Percentiles rank a stretch among this genome's conserved stretches.
Conservation (phyloP, 2,888 invertebrate genomes). For the Andrena praecox region DNA sequence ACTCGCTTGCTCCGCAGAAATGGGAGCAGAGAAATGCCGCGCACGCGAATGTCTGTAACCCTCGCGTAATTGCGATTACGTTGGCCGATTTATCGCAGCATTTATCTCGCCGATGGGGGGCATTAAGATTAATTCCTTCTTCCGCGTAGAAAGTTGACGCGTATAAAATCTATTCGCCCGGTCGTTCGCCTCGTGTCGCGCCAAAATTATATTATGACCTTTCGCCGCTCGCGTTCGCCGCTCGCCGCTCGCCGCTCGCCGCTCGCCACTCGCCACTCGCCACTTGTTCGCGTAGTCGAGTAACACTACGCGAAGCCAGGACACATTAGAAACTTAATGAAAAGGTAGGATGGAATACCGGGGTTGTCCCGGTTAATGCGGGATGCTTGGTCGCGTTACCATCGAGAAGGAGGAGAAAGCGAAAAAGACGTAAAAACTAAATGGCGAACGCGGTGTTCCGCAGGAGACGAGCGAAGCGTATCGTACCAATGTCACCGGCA, state of each 20-base stretch:
- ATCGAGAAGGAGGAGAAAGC: background rate
- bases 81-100: constrained; percentile 26
- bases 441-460: constrained; percentile 14
- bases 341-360: background rate
- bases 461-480: constrained; percentile 63
- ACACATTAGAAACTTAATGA: background rate
- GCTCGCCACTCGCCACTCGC: too few relatives aligned
- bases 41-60: constrained; percentile 1
- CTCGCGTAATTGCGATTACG: constrained; percentile 36
- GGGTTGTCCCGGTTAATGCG: background rate
- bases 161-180: background rate
- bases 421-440: background rate
- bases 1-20: too few relatives aligned
- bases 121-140: constrained; percentile 16
- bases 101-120: constrained; percentile 16
- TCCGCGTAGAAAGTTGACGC: constrained; percentile 54
- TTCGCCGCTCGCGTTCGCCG: too few relatives aligned
- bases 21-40: background rate
- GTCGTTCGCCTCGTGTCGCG: background rate
- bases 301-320: too few relatives aligned
- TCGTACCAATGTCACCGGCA: constrained; percentile 74
- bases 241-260: too few relatives aligned
- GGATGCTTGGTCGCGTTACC: too few relatives aligned
- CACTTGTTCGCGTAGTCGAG: too few relatives aligned
- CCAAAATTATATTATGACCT: background rate